Evolutionary conservation across 2,113 vertebrate species (phyloP).

Genomic region (Reinhardtius hippoglossoides): DNA sequence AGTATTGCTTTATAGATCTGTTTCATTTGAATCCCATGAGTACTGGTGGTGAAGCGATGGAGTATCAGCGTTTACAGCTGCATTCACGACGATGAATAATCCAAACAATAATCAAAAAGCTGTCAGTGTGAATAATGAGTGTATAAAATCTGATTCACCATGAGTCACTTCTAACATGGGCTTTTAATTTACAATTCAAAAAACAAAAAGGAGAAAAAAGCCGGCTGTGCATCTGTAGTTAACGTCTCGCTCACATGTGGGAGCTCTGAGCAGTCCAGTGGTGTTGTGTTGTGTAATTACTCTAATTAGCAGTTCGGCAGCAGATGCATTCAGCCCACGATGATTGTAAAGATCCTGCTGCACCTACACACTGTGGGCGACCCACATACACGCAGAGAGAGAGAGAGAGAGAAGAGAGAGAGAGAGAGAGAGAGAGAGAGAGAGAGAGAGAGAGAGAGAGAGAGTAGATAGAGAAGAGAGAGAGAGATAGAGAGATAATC

Average conservation of each 20-base stretch:
- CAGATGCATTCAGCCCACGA: constrained; percentile 39
- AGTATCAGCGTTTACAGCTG: neutral
- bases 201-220: neutral
- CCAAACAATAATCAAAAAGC: neutral
- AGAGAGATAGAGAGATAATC: too few species aligned
- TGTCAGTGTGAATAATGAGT: neutral
- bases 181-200: neutral
- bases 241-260: constrained; percentile 5
- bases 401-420: too few species aligned
- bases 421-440: too few species aligned
- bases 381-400: constrained; percentile 36
- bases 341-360: constrained; percentile 36
- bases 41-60: neutral
- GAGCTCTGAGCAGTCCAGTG: neutral
- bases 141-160: neutral
- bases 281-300: constrained; percentile 36
- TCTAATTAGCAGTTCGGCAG: constrained; percentile 53
- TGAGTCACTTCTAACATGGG: neutral
- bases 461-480: too few species aligned
- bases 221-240: constrained; percentile 23
- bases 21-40: neutral
- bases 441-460: too few species aligned
- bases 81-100: neutral
- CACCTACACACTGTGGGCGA: constrained; percentile 58
- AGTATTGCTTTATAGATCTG: neutral